These are phyloP conservation scores for Sesamia nonagrioides DNA, from an alignment of 1,140 invertebrate species.

Conservation along the genomic window DNA sequence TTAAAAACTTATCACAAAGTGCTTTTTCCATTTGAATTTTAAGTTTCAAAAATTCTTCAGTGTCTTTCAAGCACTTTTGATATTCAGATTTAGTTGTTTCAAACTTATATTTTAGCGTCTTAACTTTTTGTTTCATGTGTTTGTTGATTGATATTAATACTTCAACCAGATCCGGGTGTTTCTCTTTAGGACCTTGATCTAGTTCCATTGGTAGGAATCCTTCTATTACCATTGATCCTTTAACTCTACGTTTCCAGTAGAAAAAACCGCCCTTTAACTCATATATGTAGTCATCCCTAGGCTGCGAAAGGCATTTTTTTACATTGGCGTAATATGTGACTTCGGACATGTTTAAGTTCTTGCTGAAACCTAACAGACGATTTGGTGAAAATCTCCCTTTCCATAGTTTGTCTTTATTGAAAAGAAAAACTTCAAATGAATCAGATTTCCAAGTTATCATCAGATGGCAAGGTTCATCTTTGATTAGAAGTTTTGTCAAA, in stretches of 20 bases:
- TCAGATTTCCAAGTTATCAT: conserved; percentile 70
- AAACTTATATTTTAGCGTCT: conserved; percentile 57
- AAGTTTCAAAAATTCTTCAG: conserved; percentile 75
- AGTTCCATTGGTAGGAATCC: conserved; percentile 75
- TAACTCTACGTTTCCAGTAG: conserved; percentile 74
- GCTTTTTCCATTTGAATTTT: conserved; percentile 78
- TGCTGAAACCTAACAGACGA: conserved; percentile 69
- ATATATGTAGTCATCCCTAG: conserved; percentile 70
- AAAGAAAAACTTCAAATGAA: conserved; percentile 74
- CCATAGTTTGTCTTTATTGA: conserved; percentile 68
- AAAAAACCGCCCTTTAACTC: conserved; percentile 78
- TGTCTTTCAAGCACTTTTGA: conserved; percentile 72
- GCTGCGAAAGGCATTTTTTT: conserved; percentile 65
- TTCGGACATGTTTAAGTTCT: conserved; percentile 70
- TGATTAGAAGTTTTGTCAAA: conserved; percentile 66
- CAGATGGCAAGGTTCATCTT: conserved; percentile 62
- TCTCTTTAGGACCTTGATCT: conserved; percentile 57
- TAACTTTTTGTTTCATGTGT: conserved; percentile 66
- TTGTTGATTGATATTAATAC: conserved; percentile 61
- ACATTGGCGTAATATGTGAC: conserved; percentile 61
- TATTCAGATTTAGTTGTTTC: conserved; percentile 68
- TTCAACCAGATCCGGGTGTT: conserved; percentile 65
- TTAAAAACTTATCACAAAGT: conserved; percentile 73
- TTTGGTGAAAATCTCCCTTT: conserved; percentile 75
- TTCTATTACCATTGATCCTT: conserved; percentile 68